Percentiles rank a stretch among this genome's conserved stretches.
Evolutionary conservation across 2,797 vertebrate species (phyloP).

Genomic region (Lindbergichthys nudifrons): DNA sequence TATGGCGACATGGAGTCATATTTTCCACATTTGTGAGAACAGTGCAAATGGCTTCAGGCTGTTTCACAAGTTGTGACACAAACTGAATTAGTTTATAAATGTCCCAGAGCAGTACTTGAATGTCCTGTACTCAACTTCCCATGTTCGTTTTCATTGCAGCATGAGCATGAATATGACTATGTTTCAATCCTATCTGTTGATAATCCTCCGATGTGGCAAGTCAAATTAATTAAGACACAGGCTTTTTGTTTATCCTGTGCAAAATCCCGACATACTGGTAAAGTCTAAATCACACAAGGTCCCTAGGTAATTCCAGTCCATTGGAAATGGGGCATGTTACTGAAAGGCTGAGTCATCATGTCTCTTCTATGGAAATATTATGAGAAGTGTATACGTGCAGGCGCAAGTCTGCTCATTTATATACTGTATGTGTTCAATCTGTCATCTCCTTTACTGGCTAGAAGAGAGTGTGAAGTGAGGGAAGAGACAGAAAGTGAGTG

Average conservation of each 20-base stretch:
- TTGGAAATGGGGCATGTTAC: slow-evolving; percentile 55
- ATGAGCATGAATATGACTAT: slow-evolving; percentile 1
- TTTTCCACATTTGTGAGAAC: background rate
- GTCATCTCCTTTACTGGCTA: slow-evolving; percentile 57
- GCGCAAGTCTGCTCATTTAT: slow-evolving; percentile 50
- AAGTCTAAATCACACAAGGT: slow-evolving; percentile 46
- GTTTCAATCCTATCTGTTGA: slow-evolving; percentile 19
- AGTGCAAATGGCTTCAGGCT: background rate
- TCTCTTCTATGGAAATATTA: slow-evolving; percentile 57
- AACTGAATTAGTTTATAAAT: background rate
- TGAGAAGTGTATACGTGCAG: slow-evolving; percentile 37
- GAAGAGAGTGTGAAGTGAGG: slow-evolving; percentile 36
- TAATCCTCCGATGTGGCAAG: slow-evolving; percentile 15
- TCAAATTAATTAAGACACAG: slow-evolving; percentile 28
- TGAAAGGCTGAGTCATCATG: slow-evolving; percentile 68
- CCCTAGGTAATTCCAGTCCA: slow-evolving; percentile 54
- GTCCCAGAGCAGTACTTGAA: background rate
- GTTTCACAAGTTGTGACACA: background rate
- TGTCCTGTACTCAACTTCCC: background rate
- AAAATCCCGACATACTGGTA: slow-evolving; percentile 45
- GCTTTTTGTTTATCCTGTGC: slow-evolving; percentile 29
- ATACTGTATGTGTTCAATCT: slow-evolving; percentile 61
- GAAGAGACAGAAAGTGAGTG: slow-evolving; percentile 41
- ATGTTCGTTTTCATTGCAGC: background rate
- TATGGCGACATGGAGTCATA: background rate